Percentiles rank a stretch among this genome's conserved stretches.
phyloP scores from a whole-genome alignment of 2,797 vertebrate species.

The Acanthurus lineatus region DNA sequence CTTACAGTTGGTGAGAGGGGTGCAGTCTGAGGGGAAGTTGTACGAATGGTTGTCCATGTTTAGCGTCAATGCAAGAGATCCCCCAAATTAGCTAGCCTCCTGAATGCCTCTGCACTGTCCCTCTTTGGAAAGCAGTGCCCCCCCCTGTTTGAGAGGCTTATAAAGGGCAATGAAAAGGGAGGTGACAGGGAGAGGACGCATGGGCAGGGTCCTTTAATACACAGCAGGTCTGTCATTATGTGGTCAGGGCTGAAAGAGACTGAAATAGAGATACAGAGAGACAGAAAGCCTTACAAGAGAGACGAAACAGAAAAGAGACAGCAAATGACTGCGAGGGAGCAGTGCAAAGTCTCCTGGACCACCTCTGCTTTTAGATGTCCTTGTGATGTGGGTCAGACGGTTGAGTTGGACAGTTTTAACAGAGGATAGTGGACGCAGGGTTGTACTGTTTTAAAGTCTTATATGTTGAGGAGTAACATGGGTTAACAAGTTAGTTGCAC shows the following conservation, averaged over 20 bases:
- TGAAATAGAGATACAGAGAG: conserved; percentile 66
- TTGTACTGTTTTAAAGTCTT: not conserved
- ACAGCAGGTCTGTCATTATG: conserved; percentile 85
- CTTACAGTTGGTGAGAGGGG: conserved; percentile 86
- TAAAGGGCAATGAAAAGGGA: conserved; percentile 78
- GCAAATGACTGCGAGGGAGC: conserved; percentile 9
- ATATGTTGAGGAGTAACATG: conserved; percentile 8
- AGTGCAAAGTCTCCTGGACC: conserved; percentile 4
- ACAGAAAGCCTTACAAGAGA: conserved; percentile 24
- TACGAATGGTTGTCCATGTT: conserved; percentile 88
- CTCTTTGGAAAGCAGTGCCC: conserved; percentile 53
- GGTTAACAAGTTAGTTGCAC: too few relatives aligned
- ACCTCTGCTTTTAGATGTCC: conserved; percentile 21
- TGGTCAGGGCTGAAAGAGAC: conserved; percentile 74
- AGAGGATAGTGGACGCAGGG: not conserved
- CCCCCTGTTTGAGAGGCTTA: conserved; percentile 67
- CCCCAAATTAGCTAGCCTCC: conserved; percentile 9
- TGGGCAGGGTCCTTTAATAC: conserved; percentile 74
- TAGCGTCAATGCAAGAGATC: not conserved
- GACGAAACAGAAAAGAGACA: conserved; percentile 11
- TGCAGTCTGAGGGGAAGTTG: conserved; percentile 87
- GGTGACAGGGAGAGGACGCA: conserved; percentile 69
- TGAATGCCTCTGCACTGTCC: conserved; percentile 29
- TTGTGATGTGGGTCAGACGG: conserved; percentile 6
- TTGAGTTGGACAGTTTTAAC: not conserved